Conservation (phyloP, 1,140 invertebrate species). For the Bathynomus jamesi region DNA sequence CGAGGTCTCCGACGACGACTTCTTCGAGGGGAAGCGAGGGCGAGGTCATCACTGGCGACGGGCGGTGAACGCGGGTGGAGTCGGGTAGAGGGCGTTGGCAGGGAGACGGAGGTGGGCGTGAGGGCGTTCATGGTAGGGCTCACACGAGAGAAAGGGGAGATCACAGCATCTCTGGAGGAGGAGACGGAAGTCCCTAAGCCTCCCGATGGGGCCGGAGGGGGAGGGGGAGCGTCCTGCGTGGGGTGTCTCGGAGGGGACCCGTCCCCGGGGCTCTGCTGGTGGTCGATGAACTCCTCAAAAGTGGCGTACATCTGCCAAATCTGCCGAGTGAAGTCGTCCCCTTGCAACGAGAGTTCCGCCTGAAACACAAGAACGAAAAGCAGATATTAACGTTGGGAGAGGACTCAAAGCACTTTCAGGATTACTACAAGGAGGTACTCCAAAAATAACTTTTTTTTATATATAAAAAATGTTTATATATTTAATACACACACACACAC, state of each 20-base stretch:
- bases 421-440: too few relatives aligned
- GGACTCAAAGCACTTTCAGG: too few relatives aligned
- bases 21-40: slow-evolving; percentile 27
- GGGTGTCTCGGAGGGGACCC: slow-evolving; percentile 24
- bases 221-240: slow-evolving; percentile 23
- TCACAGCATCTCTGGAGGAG: background rate
- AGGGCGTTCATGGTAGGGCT: slow-evolving; percentile 20
- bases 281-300: slow-evolving; percentile 43
- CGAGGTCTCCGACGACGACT: slow-evolving; percentile 29
- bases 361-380: slow-evolving; percentile 28
- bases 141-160: background rate
- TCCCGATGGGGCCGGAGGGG: slow-evolving; percentile 26
- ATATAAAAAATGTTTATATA: too few relatives aligned
- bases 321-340: slow-evolving; percentile 43
- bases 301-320: slow-evolving; percentile 45
- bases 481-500: too few relatives aligned
- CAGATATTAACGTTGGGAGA: background rate
- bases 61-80: slow-evolving; percentile 8
- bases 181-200: background rate
- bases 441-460: too few relatives aligned
- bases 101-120: slow-evolving; percentile 12
- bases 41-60: slow-evolving; percentile 20
- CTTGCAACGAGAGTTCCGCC: slow-evolving; percentile 42
- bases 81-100: slow-evolving; percentile 4
- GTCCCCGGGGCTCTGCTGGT: slow-evolving; percentile 24